Evolutionary conservation across 2,797 vertebrate genomes (phyloP).

Genomic region (Macrochelys suwanniensis): DNA sequence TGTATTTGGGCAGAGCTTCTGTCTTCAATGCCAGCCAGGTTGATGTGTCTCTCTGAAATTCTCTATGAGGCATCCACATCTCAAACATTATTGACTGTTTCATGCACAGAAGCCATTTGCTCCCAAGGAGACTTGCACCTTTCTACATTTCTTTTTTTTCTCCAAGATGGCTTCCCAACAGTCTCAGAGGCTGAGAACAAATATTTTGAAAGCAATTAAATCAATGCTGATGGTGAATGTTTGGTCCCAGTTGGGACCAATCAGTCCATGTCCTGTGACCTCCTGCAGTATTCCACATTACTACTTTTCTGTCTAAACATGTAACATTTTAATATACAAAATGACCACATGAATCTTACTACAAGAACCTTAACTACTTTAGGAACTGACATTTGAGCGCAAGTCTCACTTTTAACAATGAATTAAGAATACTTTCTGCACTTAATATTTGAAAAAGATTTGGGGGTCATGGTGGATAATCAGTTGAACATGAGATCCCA

Average conservation of each 20-base stretch:
- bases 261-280: background rate
- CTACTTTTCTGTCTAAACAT: background rate
- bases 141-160: fast-evolving
- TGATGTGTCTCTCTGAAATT: background rate
- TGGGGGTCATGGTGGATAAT: background rate
- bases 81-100: background rate
- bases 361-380: background rate
- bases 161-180: fast-evolving
- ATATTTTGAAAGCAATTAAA: background rate
- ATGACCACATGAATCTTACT: background rate
- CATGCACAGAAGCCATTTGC: background rate
- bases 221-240: fast-evolving
- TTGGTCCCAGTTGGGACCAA: background rate
- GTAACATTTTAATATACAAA: background rate
- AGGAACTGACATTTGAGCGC: fast-evolving
- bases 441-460: background rate
- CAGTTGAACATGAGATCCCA: background rate
- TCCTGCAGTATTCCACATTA: background rate
- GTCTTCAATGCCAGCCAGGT: background rate
- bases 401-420: fast-evolving
- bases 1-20: background rate
- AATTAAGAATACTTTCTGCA: fast-evolving
- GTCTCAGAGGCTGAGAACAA: background rate
- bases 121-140: fast-evolving
- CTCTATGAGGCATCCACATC: background rate